Base-by-base conservation (phyloP, 2,888 invertebrate species). In the Cyclophora albipunctata region DNA sequence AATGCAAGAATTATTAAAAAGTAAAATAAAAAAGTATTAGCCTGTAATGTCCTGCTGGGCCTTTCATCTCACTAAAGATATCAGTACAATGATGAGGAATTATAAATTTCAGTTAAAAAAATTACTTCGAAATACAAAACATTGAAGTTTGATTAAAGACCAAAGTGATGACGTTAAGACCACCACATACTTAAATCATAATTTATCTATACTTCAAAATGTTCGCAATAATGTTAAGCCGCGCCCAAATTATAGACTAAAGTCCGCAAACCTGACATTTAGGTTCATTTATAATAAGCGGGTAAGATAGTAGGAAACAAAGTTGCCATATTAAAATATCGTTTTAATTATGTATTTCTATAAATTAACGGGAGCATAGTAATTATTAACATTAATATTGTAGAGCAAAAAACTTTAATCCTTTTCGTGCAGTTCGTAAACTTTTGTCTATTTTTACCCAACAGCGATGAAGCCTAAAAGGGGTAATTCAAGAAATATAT, bases 241-340 rank as follows among this genome's bases (percentile, higher is more conserved):
- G 62, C 61, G 66, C 54, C 63, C 62, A 75, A 80, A 80, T 78
- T 78, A 80, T 70, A 77, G 75, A 64, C 58, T 64, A 62, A 63
- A 51, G 53, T 58, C 56, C 41, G 62, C 64, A 60, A 70, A 66
- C 67, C 66, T 69, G 66, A 73, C 67, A 66, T 73, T 78, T 73
- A 72, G 63, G 56, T 58, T 65, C 66, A 64, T 60, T 59, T 67
- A 64, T 78, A 78, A 80, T 81, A 74, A 81, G 69, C 64, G 63
- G 76, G 63, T 75, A 53, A 63, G 58, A 58, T 53, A 62, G 58
- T 61, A 58, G 54, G 53, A 59, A 64, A 77, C 77, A 73, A 69
- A 68, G 78, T 78, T 75, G 76, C 73, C 55, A 62, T 66, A 64
- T 66, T 68, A 66, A 67, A 66, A 73, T 75, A 58, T 68, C 56